Conservation (phyloP, 2,888 invertebrate species). For the Nineta flava region DNA sequence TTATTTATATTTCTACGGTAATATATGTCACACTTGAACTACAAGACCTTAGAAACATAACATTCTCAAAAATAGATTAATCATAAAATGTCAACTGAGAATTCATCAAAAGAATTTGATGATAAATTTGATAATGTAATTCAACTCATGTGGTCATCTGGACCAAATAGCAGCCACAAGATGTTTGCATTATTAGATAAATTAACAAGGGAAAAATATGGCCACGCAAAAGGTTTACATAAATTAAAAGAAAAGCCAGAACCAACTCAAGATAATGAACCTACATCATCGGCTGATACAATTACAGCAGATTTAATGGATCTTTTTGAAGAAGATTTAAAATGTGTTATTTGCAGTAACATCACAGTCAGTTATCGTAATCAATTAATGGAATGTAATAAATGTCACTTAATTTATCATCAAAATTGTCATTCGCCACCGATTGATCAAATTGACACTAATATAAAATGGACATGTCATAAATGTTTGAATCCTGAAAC, state of each 20-base stretch:
- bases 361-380: conserved; percentile 29
- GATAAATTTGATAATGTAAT: too few species aligned
- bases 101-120: too few species aligned
- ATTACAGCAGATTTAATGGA: not conserved
- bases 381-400: conserved; percentile 36
- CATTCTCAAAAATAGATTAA: too few species aligned
- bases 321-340: not conserved
- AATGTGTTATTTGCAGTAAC: conserved; percentile 23
- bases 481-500: not conserved
- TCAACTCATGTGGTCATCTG: too few species aligned
- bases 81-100: too few species aligned
- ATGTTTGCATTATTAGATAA: too few species aligned
- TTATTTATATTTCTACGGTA: too few species aligned
- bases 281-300: not conserved
- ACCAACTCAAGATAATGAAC: not conserved
- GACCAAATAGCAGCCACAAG: too few species aligned
- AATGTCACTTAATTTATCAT: conserved; percentile 37
- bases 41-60: too few species aligned
- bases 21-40: too few species aligned
- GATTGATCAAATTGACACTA: conserved; percentile 26
- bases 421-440: conserved; percentile 39
- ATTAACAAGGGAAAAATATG: not conserved
- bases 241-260: not conserved
- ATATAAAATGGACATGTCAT: not conserved
- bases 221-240: not conserved